These are phyloP conservation scores for Lordiphosa collinella DNA, from an alignment of 1,140 invertebrate genomes.

Conservation along the genomic window DNA sequence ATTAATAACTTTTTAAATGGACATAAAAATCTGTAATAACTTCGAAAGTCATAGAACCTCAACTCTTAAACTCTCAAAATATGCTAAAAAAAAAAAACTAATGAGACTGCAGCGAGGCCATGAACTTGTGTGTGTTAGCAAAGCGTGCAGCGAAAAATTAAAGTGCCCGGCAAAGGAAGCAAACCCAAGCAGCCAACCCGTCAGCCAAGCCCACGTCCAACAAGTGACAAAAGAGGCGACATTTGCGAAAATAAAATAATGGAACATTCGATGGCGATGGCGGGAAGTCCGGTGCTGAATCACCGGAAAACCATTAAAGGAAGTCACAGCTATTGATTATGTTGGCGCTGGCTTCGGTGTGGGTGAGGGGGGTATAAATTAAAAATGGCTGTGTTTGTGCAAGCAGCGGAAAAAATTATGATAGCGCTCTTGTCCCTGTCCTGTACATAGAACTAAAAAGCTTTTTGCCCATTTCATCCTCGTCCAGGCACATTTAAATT, in stretches of 20 bases:
- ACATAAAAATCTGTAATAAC: conserved; percentile 16
- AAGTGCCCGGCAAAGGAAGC: no score
- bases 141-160: not conserved
- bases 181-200: no score
- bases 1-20: conserved; percentile 39
- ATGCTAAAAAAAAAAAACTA: conserved; percentile 27
- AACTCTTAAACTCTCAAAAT: no score
- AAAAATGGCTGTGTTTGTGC: conserved; percentile 56
- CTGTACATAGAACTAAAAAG: not conserved
- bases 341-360: conserved; percentile 27
- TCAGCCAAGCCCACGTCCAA: conserved; percentile 36
- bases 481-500: conserved; percentile 44
- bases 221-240: conserved; percentile 46
- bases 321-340: conserved; percentile 72
- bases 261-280: conserved; percentile 8
- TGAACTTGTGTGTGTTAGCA: conserved; percentile 17
- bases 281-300: conserved; percentile 54
- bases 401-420: conserved; percentile 60
- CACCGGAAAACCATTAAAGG: conserved; percentile 70
- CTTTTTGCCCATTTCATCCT: not conserved
- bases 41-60: conserved; percentile 2
- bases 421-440: conserved; percentile 31
- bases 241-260: conserved; percentile 27
- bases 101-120: conserved; percentile 25
- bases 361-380: no score